phyloP scores from a whole-genome alignment of 2,113 vertebrate genomes.

The Cervus canadensis region DNA sequence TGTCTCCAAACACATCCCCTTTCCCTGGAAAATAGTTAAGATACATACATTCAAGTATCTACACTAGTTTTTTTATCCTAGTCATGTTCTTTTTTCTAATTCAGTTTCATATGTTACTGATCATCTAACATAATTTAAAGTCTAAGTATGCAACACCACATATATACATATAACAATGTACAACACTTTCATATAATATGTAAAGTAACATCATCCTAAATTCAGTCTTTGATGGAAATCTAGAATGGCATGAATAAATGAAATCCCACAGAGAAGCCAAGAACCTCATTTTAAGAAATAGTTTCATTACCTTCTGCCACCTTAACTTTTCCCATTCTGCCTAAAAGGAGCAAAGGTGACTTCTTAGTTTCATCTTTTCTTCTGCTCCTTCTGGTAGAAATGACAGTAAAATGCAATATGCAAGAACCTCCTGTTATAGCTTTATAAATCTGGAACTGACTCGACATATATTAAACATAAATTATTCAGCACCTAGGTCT shows the following conservation, averaged over 20 bases:
- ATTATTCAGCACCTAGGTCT: not conserved
- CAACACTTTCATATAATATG: not conserved
- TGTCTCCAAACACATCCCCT: slow-evolving; percentile 97
- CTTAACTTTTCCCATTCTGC: not conserved
- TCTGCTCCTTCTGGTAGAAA: not conserved
- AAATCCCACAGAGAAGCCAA: not conserved
- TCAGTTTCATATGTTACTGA: not conserved
- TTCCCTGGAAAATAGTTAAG: slow-evolving; percentile 87
- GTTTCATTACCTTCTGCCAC: slow-evolving; percentile 12
- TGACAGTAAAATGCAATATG: not conserved
- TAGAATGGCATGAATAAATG: not conserved
- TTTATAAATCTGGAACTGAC: not conserved
- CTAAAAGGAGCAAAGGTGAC: not conserved
- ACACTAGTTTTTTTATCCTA: not conserved
- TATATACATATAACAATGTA: not conserved
- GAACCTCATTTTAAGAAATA: not conserved
- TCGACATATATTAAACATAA: not conserved
- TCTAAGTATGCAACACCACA: not conserved
- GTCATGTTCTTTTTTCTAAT: not conserved
- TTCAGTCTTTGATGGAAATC: not conserved
- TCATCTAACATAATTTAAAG: not conserved
- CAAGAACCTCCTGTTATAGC: not conserved
- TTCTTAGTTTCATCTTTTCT: not conserved
- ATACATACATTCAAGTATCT: not conserved
- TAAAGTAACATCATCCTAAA: not conserved